Evolutionary conservation across 1,140 invertebrate genomes (phyloP), one percentile per base, ranked within the genome.

Genomic region (Portunus trituberculatus): DNA sequence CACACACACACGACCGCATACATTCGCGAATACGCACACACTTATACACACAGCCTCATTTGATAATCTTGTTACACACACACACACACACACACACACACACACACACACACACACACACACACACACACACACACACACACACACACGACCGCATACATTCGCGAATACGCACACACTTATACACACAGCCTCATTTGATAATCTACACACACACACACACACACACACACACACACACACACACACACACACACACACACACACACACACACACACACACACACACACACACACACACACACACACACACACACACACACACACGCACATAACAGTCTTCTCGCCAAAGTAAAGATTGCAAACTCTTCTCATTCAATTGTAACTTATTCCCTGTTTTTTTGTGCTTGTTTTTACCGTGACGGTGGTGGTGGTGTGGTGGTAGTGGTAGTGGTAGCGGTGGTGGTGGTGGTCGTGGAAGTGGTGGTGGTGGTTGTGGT

Each of bases 81-180:
- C 67, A 76, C 67, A 76, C 67, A 76, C 67, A 76, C 67, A 76
- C 67, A 76, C 67, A 76, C 67, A n/a, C 67, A 76, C 67, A n/a
- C n/a, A 76, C 67, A 76, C 67, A n/a, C 67, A 76, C 67, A 76
- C 67, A n/a, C 67, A 76, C 67, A 76, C 67, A 76, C 25, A 76
- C 67, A 76, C 67, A 76, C 25, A 76, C 67, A 76, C 0, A 76
- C 7, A 76, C 59, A 76, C 59, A 76, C 59, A 76, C 6, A 39
- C 39, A 39, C 6, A 2, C 39, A 39, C 39, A 6, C 39, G 39
- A 2, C 7, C 59, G 20, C 20, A 76, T 20, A 76, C 59, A 76
- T 20, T 12, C 59, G 20, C 59, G 20, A 7, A 14, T 20, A 39
- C 39, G 39, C 39, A 39, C 39, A 39, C 6, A 39, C 39, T 2